Evolutionary conservation across 2,113 vertebrate species (phyloP).

Genomic region (Phaetusa simplex): DNA sequence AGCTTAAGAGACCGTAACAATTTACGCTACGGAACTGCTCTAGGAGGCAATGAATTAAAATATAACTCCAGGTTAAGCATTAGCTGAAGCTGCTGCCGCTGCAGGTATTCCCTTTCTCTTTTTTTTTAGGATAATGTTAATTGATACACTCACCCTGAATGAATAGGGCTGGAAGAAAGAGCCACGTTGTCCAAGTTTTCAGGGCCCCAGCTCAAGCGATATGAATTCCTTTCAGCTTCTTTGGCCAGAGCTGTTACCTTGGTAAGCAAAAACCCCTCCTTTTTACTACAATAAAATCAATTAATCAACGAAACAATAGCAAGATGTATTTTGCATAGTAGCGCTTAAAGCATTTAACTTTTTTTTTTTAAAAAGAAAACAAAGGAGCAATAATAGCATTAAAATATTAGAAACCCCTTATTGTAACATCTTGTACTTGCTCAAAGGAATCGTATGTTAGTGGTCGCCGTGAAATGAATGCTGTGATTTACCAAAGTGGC

Average conservation of each 20-base stretch:
- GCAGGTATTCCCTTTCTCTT: not conserved
- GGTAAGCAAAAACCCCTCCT: constrained; percentile 25
- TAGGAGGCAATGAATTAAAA: constrained; percentile 8
- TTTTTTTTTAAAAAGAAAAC: not conserved
- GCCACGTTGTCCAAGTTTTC: constrained; percentile 96
- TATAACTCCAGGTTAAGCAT: not conserved
- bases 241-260: constrained; percentile 83
- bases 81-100: constrained; percentile 27
- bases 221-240: constrained; percentile 87
- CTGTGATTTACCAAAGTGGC: not conserved
- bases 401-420: not conserved
- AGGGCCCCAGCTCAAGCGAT: constrained; percentile 89
- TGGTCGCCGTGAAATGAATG: not conserved
- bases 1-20: not conserved
- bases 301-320: not conserved
- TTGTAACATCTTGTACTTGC: not conserved
- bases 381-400: not conserved
- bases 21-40: not conserved
- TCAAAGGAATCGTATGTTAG: not conserved
- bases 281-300: not conserved
- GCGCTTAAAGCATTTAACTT: not conserved
- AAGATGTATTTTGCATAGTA: not conserved
- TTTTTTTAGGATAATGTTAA: constrained; percentile 15
- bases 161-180: constrained; percentile 92
- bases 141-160: constrained; percentile 88